These are phyloP conservation scores for Cephalophus harveyi DNA, from an alignment of 2,113 vertebrate genomes.

Conservation along the genomic window DNA sequence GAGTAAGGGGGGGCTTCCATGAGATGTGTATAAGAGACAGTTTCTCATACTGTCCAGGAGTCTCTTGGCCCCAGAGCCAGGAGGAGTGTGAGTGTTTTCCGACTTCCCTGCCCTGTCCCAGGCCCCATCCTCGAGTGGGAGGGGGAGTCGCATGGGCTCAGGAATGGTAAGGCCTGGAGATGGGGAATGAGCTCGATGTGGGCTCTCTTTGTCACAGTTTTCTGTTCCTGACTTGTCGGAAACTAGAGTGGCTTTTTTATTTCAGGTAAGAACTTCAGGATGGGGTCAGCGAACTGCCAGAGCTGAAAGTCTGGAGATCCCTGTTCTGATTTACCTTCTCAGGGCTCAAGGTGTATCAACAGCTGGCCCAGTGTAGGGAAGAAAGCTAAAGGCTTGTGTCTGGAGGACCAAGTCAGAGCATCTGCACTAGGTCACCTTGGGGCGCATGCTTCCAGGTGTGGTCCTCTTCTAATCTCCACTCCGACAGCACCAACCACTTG, in stretches of 20 bases:
- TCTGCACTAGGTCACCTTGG: not conserved
- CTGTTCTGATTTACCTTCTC: not conserved
- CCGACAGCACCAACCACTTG: not conserved
- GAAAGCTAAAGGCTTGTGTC: not conserved
- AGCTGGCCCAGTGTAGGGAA: not conserved
- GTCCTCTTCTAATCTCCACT: not conserved
- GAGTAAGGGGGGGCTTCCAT: not conserved
- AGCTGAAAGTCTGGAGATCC: not conserved
- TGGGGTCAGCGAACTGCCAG: not conserved
- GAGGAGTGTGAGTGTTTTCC: not conserved
- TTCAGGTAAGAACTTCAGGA: not conserved
- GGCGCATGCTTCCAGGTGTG: not conserved
- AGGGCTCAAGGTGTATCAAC: not conserved
- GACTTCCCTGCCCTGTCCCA: not conserved
- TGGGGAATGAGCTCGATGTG: not conserved
- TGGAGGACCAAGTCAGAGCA: not conserved
- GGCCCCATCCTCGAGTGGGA: not conserved
- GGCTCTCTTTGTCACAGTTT: not conserved
- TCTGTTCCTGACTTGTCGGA: not conserved
- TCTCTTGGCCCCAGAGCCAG: not conserved
- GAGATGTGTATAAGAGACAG: too few species aligned
- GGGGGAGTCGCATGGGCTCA: not conserved
- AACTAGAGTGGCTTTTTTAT: not conserved
- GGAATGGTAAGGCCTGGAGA: not conserved
- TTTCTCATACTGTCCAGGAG: not conserved